Conservation (phyloP, 2,113 vertebrate genomes). For the Panurus biarmicus region DNA sequence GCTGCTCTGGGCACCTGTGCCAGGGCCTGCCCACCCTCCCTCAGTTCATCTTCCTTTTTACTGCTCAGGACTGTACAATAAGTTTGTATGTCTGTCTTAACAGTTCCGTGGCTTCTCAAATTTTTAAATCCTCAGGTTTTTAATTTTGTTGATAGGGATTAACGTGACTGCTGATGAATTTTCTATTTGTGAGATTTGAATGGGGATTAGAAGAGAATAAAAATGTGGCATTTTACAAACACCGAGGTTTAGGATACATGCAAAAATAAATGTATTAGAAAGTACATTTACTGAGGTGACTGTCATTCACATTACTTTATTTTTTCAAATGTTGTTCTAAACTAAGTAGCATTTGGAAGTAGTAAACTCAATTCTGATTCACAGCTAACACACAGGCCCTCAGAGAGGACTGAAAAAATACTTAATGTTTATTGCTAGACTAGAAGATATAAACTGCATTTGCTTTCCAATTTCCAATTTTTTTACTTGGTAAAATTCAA, state of each 20-base stretch:
- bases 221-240: background rate
- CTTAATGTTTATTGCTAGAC: background rate
- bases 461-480: background rate
- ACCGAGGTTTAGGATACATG: background rate
- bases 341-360: background rate
- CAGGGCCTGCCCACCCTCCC: background rate
- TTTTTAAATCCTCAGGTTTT: background rate
- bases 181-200: background rate
- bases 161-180: background rate
- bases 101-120: background rate
- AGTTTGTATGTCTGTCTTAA: background rate
- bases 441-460: background rate
- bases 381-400: background rate
- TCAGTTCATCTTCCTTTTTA: background rate
- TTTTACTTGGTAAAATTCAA: background rate
- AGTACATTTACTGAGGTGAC: background rate
- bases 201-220: background rate
- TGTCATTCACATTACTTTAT: background rate
- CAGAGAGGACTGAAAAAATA: background rate
- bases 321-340: background rate
- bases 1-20: background rate
- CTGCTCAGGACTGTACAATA: background rate
- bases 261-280: background rate
- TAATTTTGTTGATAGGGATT: background rate
- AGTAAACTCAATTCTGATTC: background rate